Base-by-base conservation (phyloP, 2,113 vertebrate genomes). In the Agapornis roseicollis region DNA sequence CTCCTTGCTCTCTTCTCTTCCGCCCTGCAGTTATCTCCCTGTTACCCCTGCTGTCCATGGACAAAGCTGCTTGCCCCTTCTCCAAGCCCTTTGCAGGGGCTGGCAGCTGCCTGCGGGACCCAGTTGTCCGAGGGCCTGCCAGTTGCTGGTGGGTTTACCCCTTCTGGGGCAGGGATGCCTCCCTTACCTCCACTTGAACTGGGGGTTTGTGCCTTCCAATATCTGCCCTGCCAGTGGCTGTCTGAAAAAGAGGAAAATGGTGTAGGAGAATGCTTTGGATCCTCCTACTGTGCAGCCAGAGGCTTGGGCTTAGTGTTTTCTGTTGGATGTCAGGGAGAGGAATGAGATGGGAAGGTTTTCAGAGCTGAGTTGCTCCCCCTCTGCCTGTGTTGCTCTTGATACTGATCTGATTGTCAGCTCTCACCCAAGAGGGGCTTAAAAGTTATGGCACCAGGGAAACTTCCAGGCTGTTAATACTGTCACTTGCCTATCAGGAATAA, bases 131-230 rank as follows among this genome's bases (percentile, higher is more conserved):
- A 5, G 11, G 47, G 12, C 33, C 63, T 0, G 3, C 5, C 0
- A 10, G 27, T 52, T 46, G 33, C 56, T 6, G 1, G 4, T 5
- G 39, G 47, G 11, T 78, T 85, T 71, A 68, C 73, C 80, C 52
- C 64, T 52, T 65, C 64, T 3, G 18, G 60, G 60, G 58, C 69
- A 66, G 0, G 1, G 42, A n/a, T 4, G 6, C 53, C 19, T 52
- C 72, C 69, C 66, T 96, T 94, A 95, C 93, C 91, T 94, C 70
- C 17, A 1, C 49, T 18, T 93, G 93, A 97, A 96, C 95, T 1
- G 7, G 37, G 42, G 31, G 18, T 80, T 31, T 3, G 4, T 56
- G 64, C 13, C 42, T 58, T 90, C 61, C 33, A 33, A 42, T n/a
- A 12, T 28, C 17, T 66, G 60, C 55, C 53, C 63, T 19, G 68